Evolutionary conservation across 2,888 invertebrate genomes (phyloP), one percentile per base, ranked within the genome.

Genomic region (Andrena camellia): DNA sequence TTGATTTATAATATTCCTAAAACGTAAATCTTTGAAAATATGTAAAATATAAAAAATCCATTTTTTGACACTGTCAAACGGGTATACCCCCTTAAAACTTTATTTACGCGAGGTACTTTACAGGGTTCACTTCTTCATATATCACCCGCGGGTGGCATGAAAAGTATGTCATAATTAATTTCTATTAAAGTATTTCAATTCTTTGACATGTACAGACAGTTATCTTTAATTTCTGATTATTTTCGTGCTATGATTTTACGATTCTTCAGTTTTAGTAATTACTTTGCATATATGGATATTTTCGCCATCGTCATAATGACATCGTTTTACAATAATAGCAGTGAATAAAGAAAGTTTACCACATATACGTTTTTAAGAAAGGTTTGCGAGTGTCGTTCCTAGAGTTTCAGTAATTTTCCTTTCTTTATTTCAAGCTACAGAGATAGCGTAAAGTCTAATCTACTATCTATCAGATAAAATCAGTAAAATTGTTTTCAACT

Each of bases 251-350:
- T 57, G 23, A 20, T 57, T 57, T 57, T 3, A 23, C 23, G 23
- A 57, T 57, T 10, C 20, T 20, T 20, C 54, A 54, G 10, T 54
- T 42, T 42, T 42, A 17, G 42, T 42, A 42, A 42, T 42, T 42
- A 42, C 42, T 42, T 42, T 42, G 42, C 42, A 42, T 42, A 42
- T 13, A 42, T 42, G 17, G 42, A 42, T 42, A 42, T 42, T 42
- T 42, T 42, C 17, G 42, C 42, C 42, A 42, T 42, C 42, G 54
- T 23, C 57, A 57, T 13, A 57, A 10, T 4, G 26, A 10, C 23
- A 57, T 57, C 23, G 57, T 57, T 42, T 42, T 57, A 23, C 10
- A 23, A 57, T 57, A 57, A 57, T 57, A 57, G 57, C 57, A 57
- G 23, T 57, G 57, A 23, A 57, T 23, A 57, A 10, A 26, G 26